phyloP scores from a whole-genome alignment of 1,140 invertebrate genomes.

The Polypedilum pembai region DNA sequence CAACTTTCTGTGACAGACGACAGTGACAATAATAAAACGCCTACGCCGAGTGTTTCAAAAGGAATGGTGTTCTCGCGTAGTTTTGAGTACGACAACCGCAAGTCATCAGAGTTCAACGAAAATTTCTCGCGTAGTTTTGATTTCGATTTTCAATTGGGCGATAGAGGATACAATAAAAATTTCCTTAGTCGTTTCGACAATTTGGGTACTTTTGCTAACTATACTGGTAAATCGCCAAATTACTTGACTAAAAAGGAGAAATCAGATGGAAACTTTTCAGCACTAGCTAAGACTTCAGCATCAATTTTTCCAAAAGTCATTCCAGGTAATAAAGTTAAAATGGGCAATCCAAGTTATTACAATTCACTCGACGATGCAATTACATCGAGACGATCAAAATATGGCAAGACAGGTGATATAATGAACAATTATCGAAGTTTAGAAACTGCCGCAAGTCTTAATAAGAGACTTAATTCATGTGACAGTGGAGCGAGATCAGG shows the following conservation, averaged over 20 bases:
- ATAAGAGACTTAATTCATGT: conserved; percentile 41
- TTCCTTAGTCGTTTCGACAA: conserved; percentile 32
- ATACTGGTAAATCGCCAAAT: conserved; percentile 42
- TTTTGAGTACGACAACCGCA: conserved; percentile 42
- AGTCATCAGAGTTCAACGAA: conserved; percentile 36
- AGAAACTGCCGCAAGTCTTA: conserved; percentile 36
- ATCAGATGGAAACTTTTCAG: conserved; percentile 24
- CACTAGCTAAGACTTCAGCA: background rate
- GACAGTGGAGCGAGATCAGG: conserved; percentile 43
- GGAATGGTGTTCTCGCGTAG: conserved; percentile 43
- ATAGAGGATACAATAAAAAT: conserved; percentile 28
- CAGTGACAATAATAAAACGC: conserved; percentile 8
- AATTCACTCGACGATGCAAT: conserved; percentile 35
- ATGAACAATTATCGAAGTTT: conserved; percentile 39
- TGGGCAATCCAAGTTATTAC: conserved; percentile 30
- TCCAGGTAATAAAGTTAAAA: conserved; percentile 29
- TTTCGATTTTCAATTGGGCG: conserved; percentile 35
- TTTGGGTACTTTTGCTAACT: conserved; percentile 39
- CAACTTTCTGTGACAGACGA: conserved; percentile 23
- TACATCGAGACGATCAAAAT: conserved; percentile 40
- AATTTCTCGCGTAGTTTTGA: conserved; percentile 43
- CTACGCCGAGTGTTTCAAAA: conserved; percentile 32
- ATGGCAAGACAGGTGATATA: conserved; percentile 32
- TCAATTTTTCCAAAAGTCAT: conserved; percentile 9
- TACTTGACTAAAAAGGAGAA: conserved; percentile 41